Conservation (phyloP, 1,140 invertebrate species). For the Heliconius congener region DNA sequence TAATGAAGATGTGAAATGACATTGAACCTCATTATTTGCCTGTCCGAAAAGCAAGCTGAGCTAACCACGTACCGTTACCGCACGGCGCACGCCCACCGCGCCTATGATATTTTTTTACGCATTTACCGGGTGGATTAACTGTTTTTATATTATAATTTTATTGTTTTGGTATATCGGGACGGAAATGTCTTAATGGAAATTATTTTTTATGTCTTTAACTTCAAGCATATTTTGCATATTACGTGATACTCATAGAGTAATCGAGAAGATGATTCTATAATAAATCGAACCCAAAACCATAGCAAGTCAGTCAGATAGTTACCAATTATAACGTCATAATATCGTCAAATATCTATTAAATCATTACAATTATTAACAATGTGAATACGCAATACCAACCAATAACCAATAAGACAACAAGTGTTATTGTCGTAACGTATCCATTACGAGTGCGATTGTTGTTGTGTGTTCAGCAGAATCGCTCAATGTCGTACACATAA, state of each 20-base stretch:
- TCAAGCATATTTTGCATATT: too few species aligned
- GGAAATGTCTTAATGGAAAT: too few species aligned
- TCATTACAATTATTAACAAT: background rate
- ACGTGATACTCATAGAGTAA: too few species aligned
- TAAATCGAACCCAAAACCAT: too few species aligned
- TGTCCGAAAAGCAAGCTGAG: constrained; percentile 37
- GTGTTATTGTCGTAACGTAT: background rate
- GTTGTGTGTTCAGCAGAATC: constrained; percentile 31
- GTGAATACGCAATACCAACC: background rate
- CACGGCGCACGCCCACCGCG: constrained; percentile 25
- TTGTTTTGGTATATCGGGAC: background rate
- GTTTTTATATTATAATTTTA: background rate
- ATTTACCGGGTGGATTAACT: background rate
- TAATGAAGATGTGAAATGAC: background rate
- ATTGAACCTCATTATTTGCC: constrained; percentile 26
- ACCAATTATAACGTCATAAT: too few species aligned
- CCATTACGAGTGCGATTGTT: constrained; percentile 21
- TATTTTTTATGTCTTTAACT: too few species aligned
- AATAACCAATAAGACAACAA: background rate
- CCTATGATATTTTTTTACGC: constrained; percentile 16
- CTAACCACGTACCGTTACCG: constrained; percentile 33
- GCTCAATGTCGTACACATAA: constrained; percentile 20
- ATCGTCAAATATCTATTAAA: background rate
- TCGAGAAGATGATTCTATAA: too few species aligned
- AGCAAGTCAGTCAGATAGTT: too few species aligned